Evolutionary conservation across 2,888 invertebrate genomes (phyloP).

Genomic region (Morinoia aosen): DNA sequence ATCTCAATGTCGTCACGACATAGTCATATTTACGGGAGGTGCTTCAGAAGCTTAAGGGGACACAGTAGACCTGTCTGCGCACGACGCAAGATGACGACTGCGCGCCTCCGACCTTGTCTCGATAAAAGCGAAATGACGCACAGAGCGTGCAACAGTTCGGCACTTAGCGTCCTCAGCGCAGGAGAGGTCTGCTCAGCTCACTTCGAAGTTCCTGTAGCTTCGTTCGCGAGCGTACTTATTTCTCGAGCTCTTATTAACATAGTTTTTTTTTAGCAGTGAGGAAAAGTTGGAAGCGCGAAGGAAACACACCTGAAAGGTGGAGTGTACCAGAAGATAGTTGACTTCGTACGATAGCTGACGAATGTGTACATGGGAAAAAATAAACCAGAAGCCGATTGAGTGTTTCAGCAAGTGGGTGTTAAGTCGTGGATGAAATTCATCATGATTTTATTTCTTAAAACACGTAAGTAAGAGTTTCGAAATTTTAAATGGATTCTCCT

Average conservation of each 20-base stretch:
- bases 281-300: neutral
- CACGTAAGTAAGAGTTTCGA: neutral
- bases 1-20: neutral
- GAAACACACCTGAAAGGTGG: neutral
- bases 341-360: neutral
- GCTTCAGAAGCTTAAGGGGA: neutral
- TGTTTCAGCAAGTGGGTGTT: neutral
- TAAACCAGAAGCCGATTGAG: neutral
- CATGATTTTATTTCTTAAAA: neutral
- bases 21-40: neutral
- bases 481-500: neutral
- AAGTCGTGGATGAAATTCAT: neutral
- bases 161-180: neutral
- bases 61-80: neutral
- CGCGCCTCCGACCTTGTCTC: neutral
- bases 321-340: neutral
- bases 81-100: neutral
- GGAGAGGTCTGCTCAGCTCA: neutral
- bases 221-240: neutral
- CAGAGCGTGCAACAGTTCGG: neutral
- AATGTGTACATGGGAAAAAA: neutral
- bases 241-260: neutral
- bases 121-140: neutral
- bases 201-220: neutral
- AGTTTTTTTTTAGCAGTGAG: neutral